Conservation (phyloP, 2,113 vertebrate genomes). For the Crotalus helleri region DNA sequence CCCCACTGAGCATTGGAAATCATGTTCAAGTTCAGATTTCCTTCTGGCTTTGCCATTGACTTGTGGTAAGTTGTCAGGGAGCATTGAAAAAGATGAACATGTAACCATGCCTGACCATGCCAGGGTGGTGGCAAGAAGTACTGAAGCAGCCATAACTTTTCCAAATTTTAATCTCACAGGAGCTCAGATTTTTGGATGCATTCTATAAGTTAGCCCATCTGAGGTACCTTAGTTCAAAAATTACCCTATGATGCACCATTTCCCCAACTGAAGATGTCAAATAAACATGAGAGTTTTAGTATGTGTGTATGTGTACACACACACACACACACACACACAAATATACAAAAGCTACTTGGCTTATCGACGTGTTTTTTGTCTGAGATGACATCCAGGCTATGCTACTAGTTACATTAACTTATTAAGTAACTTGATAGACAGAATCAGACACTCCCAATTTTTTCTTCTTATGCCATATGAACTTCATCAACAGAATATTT, state of each 20-base stretch:
- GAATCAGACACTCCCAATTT: not conserved
- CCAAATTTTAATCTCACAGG: not conserved
- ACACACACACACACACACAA: no score
- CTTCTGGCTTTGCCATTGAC: not conserved
- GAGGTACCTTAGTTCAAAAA: not conserved
- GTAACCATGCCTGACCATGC: not conserved
- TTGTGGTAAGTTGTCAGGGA: not conserved
- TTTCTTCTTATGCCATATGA: not conserved
- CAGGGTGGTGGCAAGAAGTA: not conserved
- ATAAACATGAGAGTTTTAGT: not conserved
- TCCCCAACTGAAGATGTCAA: not conserved
- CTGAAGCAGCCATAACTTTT: not conserved
- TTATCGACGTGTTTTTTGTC: not conserved
- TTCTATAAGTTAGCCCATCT: not conserved
- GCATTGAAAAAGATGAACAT: not conserved
- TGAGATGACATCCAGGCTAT: not conserved
- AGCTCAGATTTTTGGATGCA: not conserved
- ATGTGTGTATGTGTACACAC: not conserved
- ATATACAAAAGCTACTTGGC: not conserved
- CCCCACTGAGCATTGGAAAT: not conserved
- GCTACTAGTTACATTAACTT: not conserved
- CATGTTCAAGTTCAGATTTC: not conserved
- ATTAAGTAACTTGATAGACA: not conserved
- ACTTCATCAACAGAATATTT: not conserved
- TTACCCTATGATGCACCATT: not conserved